Conservation (phyloP, 1,140 invertebrate genomes). For the Bactericera cockerelli region DNA sequence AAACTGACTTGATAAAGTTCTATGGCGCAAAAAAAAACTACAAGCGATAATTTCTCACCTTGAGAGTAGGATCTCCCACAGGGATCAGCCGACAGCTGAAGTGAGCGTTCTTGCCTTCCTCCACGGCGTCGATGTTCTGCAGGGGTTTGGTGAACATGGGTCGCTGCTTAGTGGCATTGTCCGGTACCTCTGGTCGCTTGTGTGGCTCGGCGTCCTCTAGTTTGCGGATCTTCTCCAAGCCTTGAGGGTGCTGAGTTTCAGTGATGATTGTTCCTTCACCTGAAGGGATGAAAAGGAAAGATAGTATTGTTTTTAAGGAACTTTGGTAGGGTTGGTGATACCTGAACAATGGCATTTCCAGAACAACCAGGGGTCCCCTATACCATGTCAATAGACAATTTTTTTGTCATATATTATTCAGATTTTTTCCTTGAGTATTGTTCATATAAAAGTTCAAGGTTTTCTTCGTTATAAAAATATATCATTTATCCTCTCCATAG, state of each 20-base stretch:
- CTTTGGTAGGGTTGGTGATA: too few relatives aligned
- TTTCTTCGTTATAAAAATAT: too few relatives aligned
- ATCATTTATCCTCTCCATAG: too few relatives aligned
- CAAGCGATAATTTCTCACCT: slow-evolving; percentile 40
- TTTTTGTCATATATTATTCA: too few relatives aligned
- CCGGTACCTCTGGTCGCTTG: slow-evolving; percentile 59
- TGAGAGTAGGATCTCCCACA: slow-evolving; percentile 92
- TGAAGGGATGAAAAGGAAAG: slow-evolving; percentile 17
- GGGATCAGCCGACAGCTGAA: slow-evolving; percentile 94
- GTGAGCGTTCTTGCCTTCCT: slow-evolving; percentile 84
- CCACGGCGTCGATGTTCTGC: slow-evolving; percentile 75
- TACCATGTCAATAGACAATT: too few relatives aligned
- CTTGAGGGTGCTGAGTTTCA: slow-evolving; percentile 90
- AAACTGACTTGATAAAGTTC: too few relatives aligned
- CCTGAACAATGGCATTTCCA: too few relatives aligned
- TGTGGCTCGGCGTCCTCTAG: slow-evolving; percentile 69
- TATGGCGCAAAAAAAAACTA: too few relatives aligned
- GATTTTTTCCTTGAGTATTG: too few relatives aligned
- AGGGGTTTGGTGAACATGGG: slow-evolving; percentile 90
- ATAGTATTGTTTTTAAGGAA: too few relatives aligned
- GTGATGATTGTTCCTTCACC: slow-evolving; percentile 73
- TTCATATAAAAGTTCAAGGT: too few relatives aligned
- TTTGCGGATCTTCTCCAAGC: slow-evolving; percentile 82
- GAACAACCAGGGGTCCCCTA: too few relatives aligned
- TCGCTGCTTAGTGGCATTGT: slow-evolving; percentile 70